These are phyloP conservation scores for Uloborus plumipes DNA, from an alignment of 2,888 invertebrate species.

Conservation along the genomic window DNA sequence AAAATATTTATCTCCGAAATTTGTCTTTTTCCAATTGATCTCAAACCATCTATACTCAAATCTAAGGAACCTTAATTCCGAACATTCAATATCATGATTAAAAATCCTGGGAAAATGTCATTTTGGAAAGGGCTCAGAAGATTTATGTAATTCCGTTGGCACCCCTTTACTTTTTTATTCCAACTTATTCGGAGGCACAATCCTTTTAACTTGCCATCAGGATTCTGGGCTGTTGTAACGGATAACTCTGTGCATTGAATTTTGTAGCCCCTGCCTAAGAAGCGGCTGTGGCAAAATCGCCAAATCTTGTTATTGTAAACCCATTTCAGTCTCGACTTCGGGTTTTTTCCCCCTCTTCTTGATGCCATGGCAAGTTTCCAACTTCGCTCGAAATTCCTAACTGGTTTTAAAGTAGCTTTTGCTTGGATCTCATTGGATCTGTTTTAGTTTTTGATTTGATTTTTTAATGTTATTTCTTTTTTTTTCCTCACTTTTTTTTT, in stretches of 20 bases:
- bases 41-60: too few species aligned
- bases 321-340: conserved; percentile 43
- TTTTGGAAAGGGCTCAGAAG: conserved; percentile 7
- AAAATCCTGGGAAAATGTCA: conserved; percentile 29
- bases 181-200: conserved; percentile 23
- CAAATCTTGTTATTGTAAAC: conserved; percentile 63
- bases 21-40: too few species aligned
- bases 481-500: conserved; percentile 5
- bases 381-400: conserved; percentile 40
- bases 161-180: conserved; percentile 5
- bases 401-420: conserved; percentile 59
- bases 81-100: conserved; percentile 37
- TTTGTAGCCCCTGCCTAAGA: conserved; percentile 10
- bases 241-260: conserved; percentile 56
- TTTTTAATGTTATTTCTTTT: conserved; percentile 20
- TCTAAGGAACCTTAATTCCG: background rate
- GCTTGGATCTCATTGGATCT: conserved; percentile 51
- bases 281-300: conserved; percentile 45
- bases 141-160: background rate
- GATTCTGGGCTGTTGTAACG: conserved; percentile 39
- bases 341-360: background rate
- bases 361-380: conserved; percentile 36
- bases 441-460: conserved; percentile 34
- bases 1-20: too few species aligned
- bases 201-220: conserved; percentile 57